These are phyloP conservation scores for Basileuterus tristriatus DNA, from an alignment of 2,797 vertebrate species.

Conservation along the genomic window DNA sequence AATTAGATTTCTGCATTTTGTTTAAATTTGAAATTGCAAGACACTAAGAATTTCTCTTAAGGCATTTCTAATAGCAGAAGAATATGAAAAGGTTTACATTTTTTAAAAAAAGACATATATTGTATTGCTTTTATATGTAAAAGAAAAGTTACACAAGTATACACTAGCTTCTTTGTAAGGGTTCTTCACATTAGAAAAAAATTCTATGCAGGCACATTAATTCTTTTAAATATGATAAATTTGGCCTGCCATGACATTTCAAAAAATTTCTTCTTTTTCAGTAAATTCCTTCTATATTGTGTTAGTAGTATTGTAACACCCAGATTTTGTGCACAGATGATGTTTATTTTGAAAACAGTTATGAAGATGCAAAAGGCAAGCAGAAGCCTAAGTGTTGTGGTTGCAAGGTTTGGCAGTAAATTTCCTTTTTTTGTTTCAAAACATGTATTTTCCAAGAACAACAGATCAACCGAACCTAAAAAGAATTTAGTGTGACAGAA, in stretches of 20 bases:
- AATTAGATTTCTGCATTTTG: not conserved
- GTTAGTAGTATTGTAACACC: not conserved
- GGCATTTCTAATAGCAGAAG: not conserved
- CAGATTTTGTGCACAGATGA: not conserved
- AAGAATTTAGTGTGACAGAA: not conserved
- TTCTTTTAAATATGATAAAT: not conserved
- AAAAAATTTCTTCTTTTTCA: not conserved
- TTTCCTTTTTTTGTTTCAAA: not conserved
- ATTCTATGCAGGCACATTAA: not conserved
- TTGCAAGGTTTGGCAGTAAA: not conserved
- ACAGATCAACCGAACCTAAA: not conserved
- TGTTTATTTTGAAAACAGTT: not conserved
- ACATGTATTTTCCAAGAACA: not conserved
- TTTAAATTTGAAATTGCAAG: not conserved
- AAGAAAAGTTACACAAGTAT: not conserved
- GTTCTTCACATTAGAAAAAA: not conserved
- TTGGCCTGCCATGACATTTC: not conserved
- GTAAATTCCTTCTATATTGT: not conserved
- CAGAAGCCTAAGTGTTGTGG: not conserved
- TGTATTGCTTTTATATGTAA: not conserved
- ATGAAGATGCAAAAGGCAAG: not conserved
- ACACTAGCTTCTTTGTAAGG: not conserved
- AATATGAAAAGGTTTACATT: not conserved
- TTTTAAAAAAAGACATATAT: rapidly evolving
- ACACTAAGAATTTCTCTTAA: not conserved